Base-by-base conservation (phyloP, 2,888 invertebrate genomes). In the Gonocerus acuteangulatus region DNA sequence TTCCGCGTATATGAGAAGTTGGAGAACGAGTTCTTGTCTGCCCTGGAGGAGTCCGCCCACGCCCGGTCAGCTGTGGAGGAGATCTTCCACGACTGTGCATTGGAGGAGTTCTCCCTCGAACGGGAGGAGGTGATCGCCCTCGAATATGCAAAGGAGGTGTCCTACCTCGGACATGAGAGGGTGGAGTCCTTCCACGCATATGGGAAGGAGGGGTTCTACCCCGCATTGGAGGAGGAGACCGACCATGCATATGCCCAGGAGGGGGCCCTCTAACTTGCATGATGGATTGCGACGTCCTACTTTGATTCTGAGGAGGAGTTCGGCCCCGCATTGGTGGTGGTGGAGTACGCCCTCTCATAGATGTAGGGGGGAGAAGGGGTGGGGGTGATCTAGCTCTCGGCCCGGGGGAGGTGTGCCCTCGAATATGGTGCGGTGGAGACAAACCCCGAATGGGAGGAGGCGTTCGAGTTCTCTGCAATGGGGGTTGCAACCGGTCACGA, bases 121-220 rank as follows among this genome's bases (percentile, higher is more conserved):
- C 39, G n/a, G 13, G 15, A 39, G 18, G 39, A 34, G 47, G 47
- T 34, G 47, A 21, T 23, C 54, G 45, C 15, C 45, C 34, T 36
- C 54, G n/a, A 6, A 19, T 19, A 36, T 18, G 13, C 19, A 27
- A 2, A 1, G 54, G 23, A 11, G 48, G 23, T 21, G 13, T 52
- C 15, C 52, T 39, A 2, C 44, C 44, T 44, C 51, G 23, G 16
- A 60, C n/a, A 9, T 52, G 36, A 16, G 32, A 18, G 2, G 48
- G 45, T 4, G 39, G 39, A 15, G 47, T 18, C 19, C 61, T 23
- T 19, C 61, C 61, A 36, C 61, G 18, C 18, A 52, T 22, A 32
- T 47, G 52, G n/a, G 52, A 19, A 6, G 44, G 51, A 6, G 51
- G 45, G n/a, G 22, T n/a, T 47, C 47, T 23, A 1, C 54, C 32